These are phyloP conservation scores for Pygoscelis antarcticus DNA, from an alignment of 2,113 vertebrate genomes.

Conservation along the genomic window DNA sequence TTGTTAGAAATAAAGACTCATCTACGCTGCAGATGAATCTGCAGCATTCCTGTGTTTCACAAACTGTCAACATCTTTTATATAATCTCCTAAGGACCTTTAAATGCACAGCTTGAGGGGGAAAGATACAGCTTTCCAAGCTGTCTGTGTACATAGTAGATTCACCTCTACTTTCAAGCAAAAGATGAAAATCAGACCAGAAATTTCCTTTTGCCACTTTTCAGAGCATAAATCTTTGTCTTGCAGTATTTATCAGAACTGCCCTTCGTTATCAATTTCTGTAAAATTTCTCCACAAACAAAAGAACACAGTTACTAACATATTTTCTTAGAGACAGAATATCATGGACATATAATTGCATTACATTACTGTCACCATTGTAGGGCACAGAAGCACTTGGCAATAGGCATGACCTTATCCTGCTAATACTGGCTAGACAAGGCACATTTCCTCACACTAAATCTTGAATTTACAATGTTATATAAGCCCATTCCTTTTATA, in stretches of 20 bases:
- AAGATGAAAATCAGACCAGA: background rate
- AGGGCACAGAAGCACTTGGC: background rate
- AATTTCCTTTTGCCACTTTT: background rate
- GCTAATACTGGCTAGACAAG: background rate
- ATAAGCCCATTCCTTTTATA: background rate
- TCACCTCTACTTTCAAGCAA: background rate
- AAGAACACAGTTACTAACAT: background rate
- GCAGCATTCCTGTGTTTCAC: conserved; percentile 35
- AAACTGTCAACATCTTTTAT: conserved; percentile 49
- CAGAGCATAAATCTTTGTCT: background rate
- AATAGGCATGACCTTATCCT: background rate
- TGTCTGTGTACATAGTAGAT: background rate
- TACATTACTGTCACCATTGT: background rate
- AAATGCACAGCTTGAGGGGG: conserved; percentile 34
- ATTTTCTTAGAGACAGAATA: background rate
- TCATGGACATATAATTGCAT: fast-evolving
- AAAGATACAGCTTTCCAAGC: background rate
- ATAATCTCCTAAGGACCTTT: conserved; percentile 17
- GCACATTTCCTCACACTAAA: background rate
- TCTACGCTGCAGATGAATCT: conserved; percentile 1
- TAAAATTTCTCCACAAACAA: background rate
- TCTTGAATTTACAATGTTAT: background rate
- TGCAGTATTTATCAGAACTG: background rate
- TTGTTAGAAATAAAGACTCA: conserved; percentile 56
- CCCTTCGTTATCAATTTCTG: background rate